phyloP scores from a whole-genome alignment of 2,113 vertebrate species.

The Antechinus flavipes region DNA sequence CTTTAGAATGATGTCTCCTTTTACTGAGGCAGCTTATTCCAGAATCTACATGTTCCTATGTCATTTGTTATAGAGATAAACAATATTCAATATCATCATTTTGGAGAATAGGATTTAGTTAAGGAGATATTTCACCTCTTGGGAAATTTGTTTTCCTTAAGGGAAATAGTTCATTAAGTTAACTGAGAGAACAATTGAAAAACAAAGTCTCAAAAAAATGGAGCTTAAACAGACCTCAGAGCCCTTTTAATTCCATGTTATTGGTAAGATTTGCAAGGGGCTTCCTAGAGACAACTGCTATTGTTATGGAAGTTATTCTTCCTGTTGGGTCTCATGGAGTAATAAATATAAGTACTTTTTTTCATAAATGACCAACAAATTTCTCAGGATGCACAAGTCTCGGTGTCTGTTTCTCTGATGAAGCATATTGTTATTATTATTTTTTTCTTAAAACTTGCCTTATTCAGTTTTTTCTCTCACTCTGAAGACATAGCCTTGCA shows the following conservation, averaged over 20 bases:
- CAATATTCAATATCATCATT: not conserved
- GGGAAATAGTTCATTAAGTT: not conserved
- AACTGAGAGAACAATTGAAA: constrained; percentile 49
- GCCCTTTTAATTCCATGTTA: constrained; percentile 8
- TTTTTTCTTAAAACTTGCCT: constrained; percentile 9
- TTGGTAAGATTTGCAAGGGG: constrained; percentile 4
- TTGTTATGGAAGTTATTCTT: constrained; percentile 34
- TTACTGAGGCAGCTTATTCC: not conserved
- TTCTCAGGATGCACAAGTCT: constrained; percentile 28
- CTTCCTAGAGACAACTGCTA: constrained; percentile 32
- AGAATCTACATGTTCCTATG: not conserved
- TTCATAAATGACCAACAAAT: constrained; percentile 33
- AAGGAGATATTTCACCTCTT: not conserved
- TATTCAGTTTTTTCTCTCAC: constrained; percentile 31
- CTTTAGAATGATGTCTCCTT: constrained; percentile 6
- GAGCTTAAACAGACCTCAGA: not conserved
- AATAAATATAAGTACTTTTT: constrained; percentile 15
- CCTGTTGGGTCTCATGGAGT: constrained; percentile 34
- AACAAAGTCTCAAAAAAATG: constrained; percentile 39
- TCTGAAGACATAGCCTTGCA: constrained; percentile 55
- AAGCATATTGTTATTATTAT: not conserved
- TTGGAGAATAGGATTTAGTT: constrained; percentile 6
- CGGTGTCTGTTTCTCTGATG: not conserved
- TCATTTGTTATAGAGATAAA: not conserved
- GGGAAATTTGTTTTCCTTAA: constrained; percentile 7